phyloP scores from a whole-genome alignment of 2,888 invertebrate species.

The Synergus gifuensis region DNA sequence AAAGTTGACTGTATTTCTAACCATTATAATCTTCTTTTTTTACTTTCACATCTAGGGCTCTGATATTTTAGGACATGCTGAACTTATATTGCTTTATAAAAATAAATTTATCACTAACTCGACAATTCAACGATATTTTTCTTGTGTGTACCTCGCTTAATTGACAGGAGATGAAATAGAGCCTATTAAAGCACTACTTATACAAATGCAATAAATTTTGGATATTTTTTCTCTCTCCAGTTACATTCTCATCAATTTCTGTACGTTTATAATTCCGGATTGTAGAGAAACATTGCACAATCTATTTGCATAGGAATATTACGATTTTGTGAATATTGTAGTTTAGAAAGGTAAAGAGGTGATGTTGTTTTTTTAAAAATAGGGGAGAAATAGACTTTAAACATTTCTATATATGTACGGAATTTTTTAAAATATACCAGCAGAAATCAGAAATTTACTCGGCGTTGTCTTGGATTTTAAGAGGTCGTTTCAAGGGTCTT shows the following conservation, averaged over 20 bases:
- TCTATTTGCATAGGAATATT: background rate
- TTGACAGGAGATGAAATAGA: conserved; percentile 32
- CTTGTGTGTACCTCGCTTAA: background rate
- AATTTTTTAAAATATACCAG: too few species aligned
- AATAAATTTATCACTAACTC: background rate
- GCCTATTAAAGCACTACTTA: conserved; percentile 16
- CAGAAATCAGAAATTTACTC: too few species aligned
- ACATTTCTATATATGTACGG: too few species aligned
- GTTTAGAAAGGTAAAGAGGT: too few species aligned
- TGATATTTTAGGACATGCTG: background rate
- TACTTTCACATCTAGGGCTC: too few species aligned
- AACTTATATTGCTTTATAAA: background rate
- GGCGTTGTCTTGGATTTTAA: background rate
- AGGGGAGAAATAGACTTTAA: too few species aligned
- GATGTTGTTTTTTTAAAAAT: too few species aligned
- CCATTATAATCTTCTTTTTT: too few species aligned
- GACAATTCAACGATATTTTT: background rate
- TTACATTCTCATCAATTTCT: background rate
- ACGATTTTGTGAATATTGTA: too few species aligned
- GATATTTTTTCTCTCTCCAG: background rate
- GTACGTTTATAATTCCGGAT: background rate
- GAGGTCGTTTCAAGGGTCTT: background rate
- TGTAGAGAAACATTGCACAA: conserved; percentile 10
- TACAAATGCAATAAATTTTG: conserved; percentile 25
- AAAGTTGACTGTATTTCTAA: too few species aligned